Percentiles rank a stretch among this genome's conserved stretches.
Conservation (phyloP, 1,140 invertebrate species). For the Drosophila lacertosa region DNA sequence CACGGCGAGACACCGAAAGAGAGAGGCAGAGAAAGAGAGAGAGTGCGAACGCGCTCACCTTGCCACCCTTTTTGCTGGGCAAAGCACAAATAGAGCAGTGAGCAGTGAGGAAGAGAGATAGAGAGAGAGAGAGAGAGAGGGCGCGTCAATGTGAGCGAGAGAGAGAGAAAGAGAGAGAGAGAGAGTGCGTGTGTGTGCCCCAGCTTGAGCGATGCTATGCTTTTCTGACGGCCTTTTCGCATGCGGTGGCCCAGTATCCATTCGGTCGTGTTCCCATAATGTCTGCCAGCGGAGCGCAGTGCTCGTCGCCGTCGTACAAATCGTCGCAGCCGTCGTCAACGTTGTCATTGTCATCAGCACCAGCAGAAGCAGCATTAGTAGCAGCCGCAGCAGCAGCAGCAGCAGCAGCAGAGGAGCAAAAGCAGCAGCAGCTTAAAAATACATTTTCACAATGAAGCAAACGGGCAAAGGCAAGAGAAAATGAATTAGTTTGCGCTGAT, state of each 20-base stretch:
- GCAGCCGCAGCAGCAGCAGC: slow-evolving; percentile 18
- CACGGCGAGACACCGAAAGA: slow-evolving; percentile 35
- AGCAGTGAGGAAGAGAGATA: slow-evolving; percentile 7
- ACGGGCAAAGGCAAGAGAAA: slow-evolving; percentile 70
- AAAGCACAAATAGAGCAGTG: slow-evolving; percentile 47
- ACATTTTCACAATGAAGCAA: slow-evolving; percentile 82
- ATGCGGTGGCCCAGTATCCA: slow-evolving; percentile 82
- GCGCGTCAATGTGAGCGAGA: slow-evolving; percentile 13
- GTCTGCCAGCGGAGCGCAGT: slow-evolving; percentile 77
- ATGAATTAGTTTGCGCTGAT: slow-evolving; percentile 39
- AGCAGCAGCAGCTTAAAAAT: slow-evolving; percentile 73
- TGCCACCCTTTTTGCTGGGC: slow-evolving; percentile 65
- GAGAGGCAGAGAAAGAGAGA: not conserved
- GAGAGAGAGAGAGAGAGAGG: slow-evolving; percentile 1
- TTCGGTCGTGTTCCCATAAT: slow-evolving; percentile 84
- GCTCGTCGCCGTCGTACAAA: slow-evolving; percentile 68
- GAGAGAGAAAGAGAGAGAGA: slow-evolving; percentile 6
- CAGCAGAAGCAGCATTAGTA: slow-evolving; percentile 44
- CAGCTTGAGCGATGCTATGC: slow-evolving; percentile 39
- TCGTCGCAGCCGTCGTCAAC: slow-evolving; percentile 76
- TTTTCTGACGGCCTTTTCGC: slow-evolving; percentile 53
- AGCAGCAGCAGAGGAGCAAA: slow-evolving; percentile 46
- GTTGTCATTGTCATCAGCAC: slow-evolving; percentile 77
- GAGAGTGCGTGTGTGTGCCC: slow-evolving; percentile 6
- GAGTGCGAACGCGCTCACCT: slow-evolving; percentile 33